These are phyloP conservation scores for Xyrichtys novacula DNA, from an alignment of 2,797 vertebrate species.

Conservation along the genomic window DNA sequence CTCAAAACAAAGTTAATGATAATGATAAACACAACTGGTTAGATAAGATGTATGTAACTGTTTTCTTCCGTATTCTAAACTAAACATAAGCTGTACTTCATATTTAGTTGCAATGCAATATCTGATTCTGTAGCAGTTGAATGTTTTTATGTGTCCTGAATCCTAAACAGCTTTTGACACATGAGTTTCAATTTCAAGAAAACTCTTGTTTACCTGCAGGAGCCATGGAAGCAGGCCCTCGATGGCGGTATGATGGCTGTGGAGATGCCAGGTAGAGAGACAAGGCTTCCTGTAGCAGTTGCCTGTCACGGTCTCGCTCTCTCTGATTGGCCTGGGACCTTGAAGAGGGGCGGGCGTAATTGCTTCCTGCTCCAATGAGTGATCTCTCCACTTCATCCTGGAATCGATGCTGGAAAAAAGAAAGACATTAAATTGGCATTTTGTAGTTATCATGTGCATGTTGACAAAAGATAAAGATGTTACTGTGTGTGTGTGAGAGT, in stretches of 20 bases:
- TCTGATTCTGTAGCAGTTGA: background rate
- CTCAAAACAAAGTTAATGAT: background rate
- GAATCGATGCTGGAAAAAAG: constrained; percentile 86
- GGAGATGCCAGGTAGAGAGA: constrained; percentile 86
- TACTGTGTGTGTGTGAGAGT: constrained; percentile 17
- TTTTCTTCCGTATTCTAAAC: background rate
- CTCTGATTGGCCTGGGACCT: constrained; percentile 76
- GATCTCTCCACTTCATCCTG: constrained; percentile 82
- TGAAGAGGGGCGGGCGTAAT: constrained; percentile 75
- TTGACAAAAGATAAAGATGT: background rate
- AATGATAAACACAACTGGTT: background rate
- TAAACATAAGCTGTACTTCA: background rate
- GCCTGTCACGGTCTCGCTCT: constrained; percentile 78
- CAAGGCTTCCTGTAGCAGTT: constrained; percentile 89
- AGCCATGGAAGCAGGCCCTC: constrained; percentile 76
- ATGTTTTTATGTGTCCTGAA: background rate
- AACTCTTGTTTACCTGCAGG: constrained; percentile 62
- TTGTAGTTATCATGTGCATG: no score
- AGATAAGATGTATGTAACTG: background rate
- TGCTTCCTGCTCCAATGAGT: constrained; percentile 68
- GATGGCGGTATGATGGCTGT: constrained; percentile 82
- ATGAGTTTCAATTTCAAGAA: background rate
- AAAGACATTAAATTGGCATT: no score
- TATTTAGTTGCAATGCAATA: background rate
- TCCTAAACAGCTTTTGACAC: background rate